Conservation (phyloP, 1,140 invertebrate species). For the Drosophila burlai region DNA sequence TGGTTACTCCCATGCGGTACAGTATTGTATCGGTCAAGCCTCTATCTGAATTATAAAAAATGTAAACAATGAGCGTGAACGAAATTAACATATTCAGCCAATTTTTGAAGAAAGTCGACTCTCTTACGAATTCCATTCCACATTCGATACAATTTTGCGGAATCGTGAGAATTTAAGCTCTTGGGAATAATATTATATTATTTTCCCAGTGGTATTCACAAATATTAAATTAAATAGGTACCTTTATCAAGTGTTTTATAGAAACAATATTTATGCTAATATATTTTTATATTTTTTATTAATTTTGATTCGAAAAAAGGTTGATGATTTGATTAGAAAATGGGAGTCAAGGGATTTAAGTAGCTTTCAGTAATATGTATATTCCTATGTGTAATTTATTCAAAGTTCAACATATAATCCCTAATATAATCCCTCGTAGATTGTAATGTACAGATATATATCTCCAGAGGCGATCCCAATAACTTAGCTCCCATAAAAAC, state of each 20-base stretch:
- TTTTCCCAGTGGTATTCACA: background rate
- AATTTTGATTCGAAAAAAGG: background rate
- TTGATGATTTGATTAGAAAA: background rate
- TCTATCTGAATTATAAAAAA: background rate
- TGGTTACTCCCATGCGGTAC: constrained; percentile 29
- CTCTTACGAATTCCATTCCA: background rate
- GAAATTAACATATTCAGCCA: constrained; percentile 5
- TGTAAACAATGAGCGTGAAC: background rate
- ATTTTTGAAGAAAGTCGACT: background rate
- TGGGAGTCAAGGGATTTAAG: background rate
- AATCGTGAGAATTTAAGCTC: background rate
- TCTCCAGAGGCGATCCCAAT: background rate
- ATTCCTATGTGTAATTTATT: too few species aligned
- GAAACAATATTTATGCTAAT: background rate
- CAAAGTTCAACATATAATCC: background rate
- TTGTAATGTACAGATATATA: background rate
- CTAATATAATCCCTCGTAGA: background rate
- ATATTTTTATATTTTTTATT: background rate
- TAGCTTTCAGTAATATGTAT: background rate
- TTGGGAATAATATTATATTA: background rate
- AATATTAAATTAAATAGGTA: background rate
- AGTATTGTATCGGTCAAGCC: constrained; percentile 10
- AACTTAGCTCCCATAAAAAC: constrained; percentile 7
- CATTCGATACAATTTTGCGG: background rate
- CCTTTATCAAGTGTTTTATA: background rate